These are phyloP conservation scores for Drosophila robusta DNA, from an alignment of 2,888 invertebrate genomes.

Conservation along the genomic window DNA sequence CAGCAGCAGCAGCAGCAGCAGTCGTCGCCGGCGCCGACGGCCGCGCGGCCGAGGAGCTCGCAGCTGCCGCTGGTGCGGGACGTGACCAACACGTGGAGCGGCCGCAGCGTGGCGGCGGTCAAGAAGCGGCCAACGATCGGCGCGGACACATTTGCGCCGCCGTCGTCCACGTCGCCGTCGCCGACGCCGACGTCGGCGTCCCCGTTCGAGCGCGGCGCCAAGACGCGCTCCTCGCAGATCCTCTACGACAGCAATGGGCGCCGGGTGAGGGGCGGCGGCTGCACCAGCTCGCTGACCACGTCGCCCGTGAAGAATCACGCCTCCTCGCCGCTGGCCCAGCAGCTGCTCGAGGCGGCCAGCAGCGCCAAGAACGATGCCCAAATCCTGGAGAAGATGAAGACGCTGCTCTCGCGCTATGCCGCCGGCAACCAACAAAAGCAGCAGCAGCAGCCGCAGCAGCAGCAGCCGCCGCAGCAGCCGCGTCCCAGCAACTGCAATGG, in stretches of 20 bases:
- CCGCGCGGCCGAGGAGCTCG: constrained; percentile 34
- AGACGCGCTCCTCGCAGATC: constrained; percentile 82
- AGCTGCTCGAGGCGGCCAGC: constrained; percentile 90
- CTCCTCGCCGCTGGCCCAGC: constrained; percentile 89
- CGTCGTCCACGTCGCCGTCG: constrained; percentile 16
- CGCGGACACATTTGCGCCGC: constrained; percentile 88
- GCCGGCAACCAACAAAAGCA: constrained; percentile 70
- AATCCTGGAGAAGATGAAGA: constrained; percentile 91
- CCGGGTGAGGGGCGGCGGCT: constrained; percentile 83
- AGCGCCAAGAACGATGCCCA: constrained; percentile 90
- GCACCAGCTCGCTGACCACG: constrained; percentile 82
- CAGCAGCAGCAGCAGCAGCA: neutral
- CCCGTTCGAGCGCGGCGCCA: constrained; percentile 86
- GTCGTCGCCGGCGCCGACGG: constrained; percentile 71
- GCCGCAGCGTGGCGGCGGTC: constrained; percentile 85
- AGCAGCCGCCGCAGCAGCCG: constrained; percentile 19
- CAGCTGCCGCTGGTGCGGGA: constrained; percentile 84
- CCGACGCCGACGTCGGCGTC: constrained; percentile 12
- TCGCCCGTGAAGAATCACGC: constrained; percentile 87
- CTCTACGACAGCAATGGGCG: constrained; percentile 86
- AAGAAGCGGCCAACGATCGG: constrained; percentile 86
- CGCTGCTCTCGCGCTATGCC: constrained; percentile 88
- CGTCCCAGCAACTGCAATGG: constrained; percentile 25
- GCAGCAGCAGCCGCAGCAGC: constrained; percentile 20
- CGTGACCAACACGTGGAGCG: constrained; percentile 91